Evolutionary conservation across 2,888 invertebrate genomes (phyloP).

Genomic region (Caenorhabditis zanzibari): DNA sequence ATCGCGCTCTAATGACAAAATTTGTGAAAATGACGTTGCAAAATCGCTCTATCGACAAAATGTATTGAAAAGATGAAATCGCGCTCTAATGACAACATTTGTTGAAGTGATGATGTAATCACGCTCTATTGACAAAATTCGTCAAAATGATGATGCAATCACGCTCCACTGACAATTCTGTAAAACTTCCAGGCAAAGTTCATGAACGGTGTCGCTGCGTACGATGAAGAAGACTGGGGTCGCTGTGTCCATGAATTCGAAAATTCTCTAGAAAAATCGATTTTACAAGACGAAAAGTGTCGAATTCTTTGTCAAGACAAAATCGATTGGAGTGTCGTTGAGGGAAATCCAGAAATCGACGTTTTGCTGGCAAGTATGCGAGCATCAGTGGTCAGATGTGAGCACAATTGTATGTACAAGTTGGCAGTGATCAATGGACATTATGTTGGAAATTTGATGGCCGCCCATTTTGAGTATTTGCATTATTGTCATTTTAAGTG

Average conservation of each 20-base stretch:
- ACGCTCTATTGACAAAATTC: background rate
- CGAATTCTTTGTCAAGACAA: constrained; percentile 78
- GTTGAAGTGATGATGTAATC: constrained; percentile 79
- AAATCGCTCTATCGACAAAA: too few relatives aligned
- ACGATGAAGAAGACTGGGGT: constrained; percentile 77
- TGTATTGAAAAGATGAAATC: too few relatives aligned
- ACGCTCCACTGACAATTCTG: background rate
- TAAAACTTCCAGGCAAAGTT: constrained; percentile 71
- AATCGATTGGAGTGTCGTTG: constrained; percentile 77
- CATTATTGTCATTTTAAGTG: constrained; percentile 81
- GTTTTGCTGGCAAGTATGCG: constrained; percentile 76
- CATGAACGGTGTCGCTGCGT: constrained; percentile 78
- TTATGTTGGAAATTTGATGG: constrained; percentile 75
- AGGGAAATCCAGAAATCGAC: constrained; percentile 78
- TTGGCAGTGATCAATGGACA: constrained; percentile 79
- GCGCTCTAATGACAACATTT: too few relatives aligned
- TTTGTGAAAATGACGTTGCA: too few relatives aligned
- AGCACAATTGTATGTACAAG: constrained; percentile 73
- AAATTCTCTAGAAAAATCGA: constrained; percentile 65
- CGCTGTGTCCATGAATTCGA: constrained; percentile 75
- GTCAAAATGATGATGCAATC: too few relatives aligned
- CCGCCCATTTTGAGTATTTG: constrained; percentile 79
- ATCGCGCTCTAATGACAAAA: too few relatives aligned
- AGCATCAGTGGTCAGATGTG: constrained; percentile 73
- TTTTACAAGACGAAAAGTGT: constrained; percentile 67